Evolutionary conservation across 2,888 invertebrate genomes (phyloP).

Genomic region (Drosophila longiperda): DNA sequence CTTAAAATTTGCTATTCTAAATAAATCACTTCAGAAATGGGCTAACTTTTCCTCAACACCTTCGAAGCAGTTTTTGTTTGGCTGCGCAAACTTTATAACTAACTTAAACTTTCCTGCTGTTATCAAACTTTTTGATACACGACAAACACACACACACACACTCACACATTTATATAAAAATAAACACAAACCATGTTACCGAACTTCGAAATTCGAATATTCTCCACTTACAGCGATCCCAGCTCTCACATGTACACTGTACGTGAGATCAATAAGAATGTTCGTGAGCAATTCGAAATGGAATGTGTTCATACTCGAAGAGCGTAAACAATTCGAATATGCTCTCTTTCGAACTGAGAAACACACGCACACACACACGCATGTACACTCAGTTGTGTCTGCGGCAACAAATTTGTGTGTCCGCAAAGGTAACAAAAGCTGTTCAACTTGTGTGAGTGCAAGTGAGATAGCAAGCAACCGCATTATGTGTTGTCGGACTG

Average conservation of each 20-base stretch:
- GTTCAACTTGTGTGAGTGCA: constrained; percentile 34
- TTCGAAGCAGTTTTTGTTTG: constrained; percentile 19
- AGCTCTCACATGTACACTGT: constrained; percentile 67
- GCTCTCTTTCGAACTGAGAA: constrained; percentile 69
- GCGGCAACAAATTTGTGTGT: constrained; percentile 66
- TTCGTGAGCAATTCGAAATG: constrained; percentile 35
- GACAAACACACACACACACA: constrained; percentile 2
- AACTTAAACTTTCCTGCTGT: constrained; percentile 51
- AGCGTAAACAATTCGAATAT: constrained; percentile 54
- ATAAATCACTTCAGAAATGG: not conserved
- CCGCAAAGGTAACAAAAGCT: constrained; percentile 70
- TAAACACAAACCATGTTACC: not conserved
- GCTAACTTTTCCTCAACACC: constrained; percentile 15
- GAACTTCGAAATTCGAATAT: constrained; percentile 50
- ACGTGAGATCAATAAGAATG: constrained; percentile 74
- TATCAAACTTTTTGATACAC: constrained; percentile 53
- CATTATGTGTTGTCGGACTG: constrained; percentile 53
- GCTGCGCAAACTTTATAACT: constrained; percentile 12
- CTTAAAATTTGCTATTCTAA: not conserved
- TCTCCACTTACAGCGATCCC: constrained; percentile 46
- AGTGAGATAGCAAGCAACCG: constrained; percentile 51
- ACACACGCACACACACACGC: constrained; percentile 15
- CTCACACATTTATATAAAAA: not conserved
- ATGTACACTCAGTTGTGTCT: constrained; percentile 34
- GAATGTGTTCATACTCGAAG: constrained; percentile 29